A percentile compares a stretch with the other conserved stretches of the same genome.
Conservation (phyloP, 2,888 invertebrate genomes). For the Drosophila eohydei region DNA sequence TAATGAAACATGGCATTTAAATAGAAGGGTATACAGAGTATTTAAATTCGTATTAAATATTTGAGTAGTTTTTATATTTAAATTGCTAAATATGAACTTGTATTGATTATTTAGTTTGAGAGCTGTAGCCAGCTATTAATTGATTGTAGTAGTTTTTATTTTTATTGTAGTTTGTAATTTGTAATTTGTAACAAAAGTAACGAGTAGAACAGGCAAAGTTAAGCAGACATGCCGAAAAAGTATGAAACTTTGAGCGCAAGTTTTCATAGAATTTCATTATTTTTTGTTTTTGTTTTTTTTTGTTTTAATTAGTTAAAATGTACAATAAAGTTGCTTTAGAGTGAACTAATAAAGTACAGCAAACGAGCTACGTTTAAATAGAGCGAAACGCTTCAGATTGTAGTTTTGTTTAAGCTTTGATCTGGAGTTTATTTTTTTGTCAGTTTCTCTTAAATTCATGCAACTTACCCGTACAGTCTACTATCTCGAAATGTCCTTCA, state of each 20-base stretch:
- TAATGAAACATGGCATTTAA: conserved; percentile 62
- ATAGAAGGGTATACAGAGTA: conserved; percentile 62
- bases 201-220: conserved; percentile 75
- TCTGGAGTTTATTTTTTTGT: conserved; percentile 43
- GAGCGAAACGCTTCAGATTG: conserved; percentile 64
- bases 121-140: conserved; percentile 57
- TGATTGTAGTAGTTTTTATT: conserved; percentile 15
- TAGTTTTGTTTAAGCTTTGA: conserved; percentile 32
- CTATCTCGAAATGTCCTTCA: conserved; percentile 94
- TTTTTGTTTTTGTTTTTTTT: conserved; percentile 35
- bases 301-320: conserved; percentile 51
- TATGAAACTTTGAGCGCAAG: conserved; percentile 72
- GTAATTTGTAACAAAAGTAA: conserved; percentile 72
- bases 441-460: conserved; percentile 82
- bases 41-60: conserved; percentile 73
- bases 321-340: conserved; percentile 70
- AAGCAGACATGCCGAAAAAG: conserved; percentile 77
- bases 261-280: conserved; percentile 53
- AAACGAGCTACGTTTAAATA: conserved; percentile 74
- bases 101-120: conserved; percentile 44
- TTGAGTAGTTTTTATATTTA: conserved; percentile 55
- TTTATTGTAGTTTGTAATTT: conserved; percentile 18
- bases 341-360: conserved; percentile 76
- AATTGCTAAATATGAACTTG: conserved; percentile 56
- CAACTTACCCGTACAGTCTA: conserved; percentile 92